Evolutionary conservation across 2,113 vertebrate species (phyloP), one percentile per base, ranked within the genome.

Genomic region (Eurypyga helias): DNA sequence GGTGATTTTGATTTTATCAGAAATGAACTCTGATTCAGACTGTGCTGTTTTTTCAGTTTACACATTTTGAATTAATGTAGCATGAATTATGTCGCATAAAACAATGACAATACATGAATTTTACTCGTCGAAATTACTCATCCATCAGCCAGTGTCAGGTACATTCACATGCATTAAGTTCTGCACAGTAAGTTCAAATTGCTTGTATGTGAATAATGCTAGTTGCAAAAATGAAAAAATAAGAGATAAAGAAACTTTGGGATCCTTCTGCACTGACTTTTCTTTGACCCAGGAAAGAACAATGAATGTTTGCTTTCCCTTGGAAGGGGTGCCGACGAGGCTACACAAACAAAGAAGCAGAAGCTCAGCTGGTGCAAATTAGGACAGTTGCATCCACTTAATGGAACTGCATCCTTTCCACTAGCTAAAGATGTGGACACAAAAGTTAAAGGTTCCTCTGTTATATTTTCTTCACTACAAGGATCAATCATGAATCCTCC

Each of bases 301-400:
- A 92, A 87, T 76, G 94, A 97, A 82, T 97, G 97, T 97, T 97
- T 97, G 95, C 94, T 97, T 97, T 97, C 92, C 48, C 80, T 97
- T 89, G 80, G 76, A 97, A 93, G 72, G 95, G 94, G 92, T 96
- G 92, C 96, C 54, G 61, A 87, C 82, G 95, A 94, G 96, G 96
- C 95, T 97, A 95, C 36, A 72, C 83, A 97, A 97, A 97, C 88
- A 97, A 95, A 97, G 95, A 60, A 90, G 90, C 69, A 95, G 69
- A 93, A 93, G 60, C 52, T 97, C 96, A 97, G 95, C 97, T 97
- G 95, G 92, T 93, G 80, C 94, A 95, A 96, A 96, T 97, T 96
- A 97, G 83, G 70, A 90, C 52, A 94, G 55, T 92, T 82, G 51
- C 90, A 78, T 7, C 76, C 84, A 81, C 72, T 92, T 89, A 94